Evolutionary conservation across 2,797 vertebrate species (phyloP).

Genomic region (Poecilia picta): DNA sequence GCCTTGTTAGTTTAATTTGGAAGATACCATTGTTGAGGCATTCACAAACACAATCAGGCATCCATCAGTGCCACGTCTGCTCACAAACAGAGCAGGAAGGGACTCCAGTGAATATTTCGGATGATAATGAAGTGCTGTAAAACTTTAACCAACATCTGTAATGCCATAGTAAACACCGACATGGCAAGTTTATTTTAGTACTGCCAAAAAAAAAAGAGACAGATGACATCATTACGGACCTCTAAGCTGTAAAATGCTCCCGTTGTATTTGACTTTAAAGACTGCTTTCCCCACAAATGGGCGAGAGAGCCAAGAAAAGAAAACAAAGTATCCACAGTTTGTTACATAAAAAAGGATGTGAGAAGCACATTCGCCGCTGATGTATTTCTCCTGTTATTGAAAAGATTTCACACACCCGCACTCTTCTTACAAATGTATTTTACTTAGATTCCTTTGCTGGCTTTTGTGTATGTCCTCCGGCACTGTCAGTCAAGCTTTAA

Average conservation of each 20-base stretch:
- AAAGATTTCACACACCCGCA: slow-evolving; percentile 4
- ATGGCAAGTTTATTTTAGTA: slow-evolving; percentile 38
- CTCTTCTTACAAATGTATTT: slow-evolving; percentile 26
- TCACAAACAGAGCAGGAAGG: slow-evolving; percentile 12
- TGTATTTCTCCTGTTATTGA: slow-evolving; percentile 18
- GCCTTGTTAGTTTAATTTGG: slow-evolving; percentile 60
- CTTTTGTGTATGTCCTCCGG: slow-evolving; percentile 50
- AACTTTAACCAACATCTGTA: slow-evolving; percentile 70
- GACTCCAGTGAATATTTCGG: slow-evolving; percentile 40
- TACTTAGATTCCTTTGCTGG: slow-evolving; percentile 30
- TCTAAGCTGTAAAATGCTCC: slow-evolving; percentile 42
- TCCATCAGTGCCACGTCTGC: slow-evolving; percentile 10
- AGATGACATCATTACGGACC: slow-evolving; percentile 58
- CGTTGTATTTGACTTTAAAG: slow-evolving; percentile 61
- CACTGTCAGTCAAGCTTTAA: slow-evolving; percentile 54
- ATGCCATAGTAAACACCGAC: slow-evolving; percentile 49
- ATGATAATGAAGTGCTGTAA: slow-evolving; percentile 60
- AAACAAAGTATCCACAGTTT: slow-evolving; percentile 21
- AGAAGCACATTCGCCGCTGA: slow-evolving; percentile 27
- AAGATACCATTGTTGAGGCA: slow-evolving; percentile 41
- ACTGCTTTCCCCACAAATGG: slow-evolving; percentile 44
- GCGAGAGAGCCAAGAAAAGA: slow-evolving; percentile 19
- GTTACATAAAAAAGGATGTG: slow-evolving; percentile 42
- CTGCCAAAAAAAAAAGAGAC: slow-evolving; percentile 55
- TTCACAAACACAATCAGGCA: slow-evolving; percentile 43